Conservation (phyloP, 1,140 invertebrate genomes). For the Rhagoletis zephyria region DNA sequence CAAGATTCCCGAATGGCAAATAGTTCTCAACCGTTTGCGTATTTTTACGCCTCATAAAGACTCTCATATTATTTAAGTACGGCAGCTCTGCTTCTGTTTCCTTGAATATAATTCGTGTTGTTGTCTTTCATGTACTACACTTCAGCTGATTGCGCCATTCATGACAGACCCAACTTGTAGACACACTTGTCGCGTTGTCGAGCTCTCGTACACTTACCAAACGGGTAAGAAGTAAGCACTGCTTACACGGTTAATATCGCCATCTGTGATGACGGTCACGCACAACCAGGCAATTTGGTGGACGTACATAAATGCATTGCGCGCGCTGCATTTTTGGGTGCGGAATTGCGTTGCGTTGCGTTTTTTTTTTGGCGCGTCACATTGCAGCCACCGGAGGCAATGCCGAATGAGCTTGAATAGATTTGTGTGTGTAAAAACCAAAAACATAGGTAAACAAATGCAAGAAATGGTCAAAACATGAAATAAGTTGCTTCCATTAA, state of each 20-base stretch:
- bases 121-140: neutral
- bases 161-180: neutral
- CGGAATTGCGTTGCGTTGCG: slow-evolving; percentile 29
- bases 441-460: slow-evolving; percentile 11
- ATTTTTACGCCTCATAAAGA: no score
- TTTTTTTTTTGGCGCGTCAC: neutral
- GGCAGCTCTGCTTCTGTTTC: neutral
- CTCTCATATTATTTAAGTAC: neutral
- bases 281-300: slow-evolving; percentile 27
- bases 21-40: no score
- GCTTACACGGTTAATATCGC: slow-evolving; percentile 43
- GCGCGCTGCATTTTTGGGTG: slow-evolving; percentile 6
- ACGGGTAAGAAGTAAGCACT: neutral
- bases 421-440: neutral
- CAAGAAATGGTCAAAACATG: slow-evolving; percentile 4
- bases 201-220: slow-evolving; percentile 14
- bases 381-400: neutral
- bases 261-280: slow-evolving; percentile 50
- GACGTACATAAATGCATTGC: neutral
- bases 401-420: neutral
- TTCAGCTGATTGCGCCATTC: slow-evolving; percentile 18
- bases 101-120: neutral
- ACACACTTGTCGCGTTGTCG: slow-evolving; percentile 26
- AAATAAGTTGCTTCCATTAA: neutral
- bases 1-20: no score